Evolutionary conservation across 2,888 invertebrate species (phyloP).

Genomic region (Tetranychus piercei): DNA sequence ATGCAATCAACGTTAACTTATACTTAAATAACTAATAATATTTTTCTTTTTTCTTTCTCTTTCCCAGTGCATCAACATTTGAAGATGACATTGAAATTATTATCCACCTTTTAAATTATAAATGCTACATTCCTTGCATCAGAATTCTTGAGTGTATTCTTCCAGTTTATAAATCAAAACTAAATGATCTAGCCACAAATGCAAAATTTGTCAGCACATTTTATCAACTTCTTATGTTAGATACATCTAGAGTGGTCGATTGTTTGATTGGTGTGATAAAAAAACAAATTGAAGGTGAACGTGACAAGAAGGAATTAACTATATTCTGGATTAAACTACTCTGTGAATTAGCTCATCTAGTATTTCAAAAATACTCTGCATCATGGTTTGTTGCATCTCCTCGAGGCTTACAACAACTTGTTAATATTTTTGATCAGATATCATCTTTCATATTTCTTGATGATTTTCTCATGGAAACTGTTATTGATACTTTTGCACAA

Average conservation of each 20-base stretch:
- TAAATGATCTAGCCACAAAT: slow-evolving; percentile 7
- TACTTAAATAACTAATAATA: background rate
- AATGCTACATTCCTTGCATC: slow-evolving; percentile 16
- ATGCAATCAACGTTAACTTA: background rate
- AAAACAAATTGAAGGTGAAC: background rate
- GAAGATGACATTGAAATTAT: slow-evolving; percentile 15
- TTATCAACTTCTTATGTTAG: slow-evolving; percentile 13
- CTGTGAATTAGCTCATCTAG: background rate
- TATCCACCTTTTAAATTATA: slow-evolving; percentile 4
- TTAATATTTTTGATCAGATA: slow-evolving; percentile 16
- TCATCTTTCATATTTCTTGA: slow-evolving; percentile 13
- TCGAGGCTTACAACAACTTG: slow-evolving; percentile 16
- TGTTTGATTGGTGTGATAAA: slow-evolving; percentile 10
- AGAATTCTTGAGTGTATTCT: slow-evolving; percentile 16
- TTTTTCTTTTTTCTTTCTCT: background rate
- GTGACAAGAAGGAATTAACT: background rate
- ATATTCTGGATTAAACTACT: slow-evolving; percentile 12
- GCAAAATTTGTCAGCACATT: slow-evolving; percentile 14
- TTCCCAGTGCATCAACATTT: background rate
- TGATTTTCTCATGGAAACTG: background rate
- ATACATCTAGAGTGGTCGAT: slow-evolving; percentile 12
- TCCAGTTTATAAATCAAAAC: slow-evolving; percentile 15
- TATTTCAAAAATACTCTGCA: slow-evolving; percentile 9
- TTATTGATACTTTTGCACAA: background rate
- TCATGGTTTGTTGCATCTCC: slow-evolving; percentile 18